Base-by-base conservation (phyloP, 2,797 vertebrate species). In the Propithecus perrieri region DNA sequence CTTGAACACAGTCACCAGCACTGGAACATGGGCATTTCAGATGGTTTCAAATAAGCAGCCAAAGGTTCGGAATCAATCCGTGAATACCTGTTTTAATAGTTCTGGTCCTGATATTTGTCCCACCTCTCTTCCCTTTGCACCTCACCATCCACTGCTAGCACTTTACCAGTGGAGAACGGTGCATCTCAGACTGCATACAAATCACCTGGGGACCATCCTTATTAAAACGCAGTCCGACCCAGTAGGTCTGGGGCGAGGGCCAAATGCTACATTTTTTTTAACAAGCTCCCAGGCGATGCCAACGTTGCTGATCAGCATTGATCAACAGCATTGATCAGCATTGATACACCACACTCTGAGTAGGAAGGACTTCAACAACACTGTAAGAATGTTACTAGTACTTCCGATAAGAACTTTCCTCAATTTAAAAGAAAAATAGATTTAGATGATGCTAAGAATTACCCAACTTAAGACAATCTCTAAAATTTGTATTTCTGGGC, bases 401-500 rank as follows among this genome's bases (percentile, higher is more conserved):
- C 50, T 84, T 85, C 38, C 41, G 15, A 92, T 28, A 33, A 41
- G 15, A 12, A 63, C 63, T 89, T 80, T 79, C 65, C 30, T 87
- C 83, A 72, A 83, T 83, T 85, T 24, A 74, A 83, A 74, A 48
- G 53, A 30, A 26, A n/a, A 43, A 43, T 33, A 24, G 20, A 8
- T 75, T 61, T 55, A 61, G 8, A 75, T 13, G 30, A 20, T 76
- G 33, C 50, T 89, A 59, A 94, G 28, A 41, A 71, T 63, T 69
- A 63, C 20, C 33, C 63, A 79, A 79, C 69, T 61, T 26, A 92
- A 84, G 20, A 79, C 26, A 53, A 17, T 85, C 85, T 92, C 78
- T 92, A 76, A 94, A 86, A 53, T 74, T 33, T 80, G 0, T 61
- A 71, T 88, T 93, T 80, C 59, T 94, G 85, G 96, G 67, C 67